Evolutionary conservation across 2,113 vertebrate genomes (phyloP).

Genomic region (Galeopterus variegatus): DNA sequence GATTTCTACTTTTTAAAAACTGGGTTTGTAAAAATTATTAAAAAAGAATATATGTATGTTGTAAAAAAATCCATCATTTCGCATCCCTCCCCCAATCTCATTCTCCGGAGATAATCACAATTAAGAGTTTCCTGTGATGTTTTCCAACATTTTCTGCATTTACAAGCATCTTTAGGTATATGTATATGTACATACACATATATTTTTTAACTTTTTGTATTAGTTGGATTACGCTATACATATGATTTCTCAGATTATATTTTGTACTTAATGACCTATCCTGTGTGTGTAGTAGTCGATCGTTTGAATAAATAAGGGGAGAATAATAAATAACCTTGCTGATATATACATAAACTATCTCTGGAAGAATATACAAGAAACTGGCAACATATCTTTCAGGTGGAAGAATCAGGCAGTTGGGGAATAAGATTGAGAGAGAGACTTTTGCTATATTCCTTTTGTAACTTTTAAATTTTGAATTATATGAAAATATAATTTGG

Average conservation of each 20-base stretch:
- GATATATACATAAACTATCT: no score
- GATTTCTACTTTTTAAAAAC: not conserved
- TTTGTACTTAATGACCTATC: not conserved
- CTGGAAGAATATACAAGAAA: no score
- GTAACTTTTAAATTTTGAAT: no score
- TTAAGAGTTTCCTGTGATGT: not conserved
- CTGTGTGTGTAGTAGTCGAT: no score
- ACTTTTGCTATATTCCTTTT: no score
- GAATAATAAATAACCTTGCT: no score
- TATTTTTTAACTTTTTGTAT: slow-evolving; percentile 29
- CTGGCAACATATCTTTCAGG: no score
- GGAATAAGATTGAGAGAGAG: no score
- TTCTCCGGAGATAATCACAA: not conserved
- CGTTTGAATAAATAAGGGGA: no score
- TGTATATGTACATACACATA: not conserved
- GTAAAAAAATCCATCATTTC: slow-evolving; percentile 5
- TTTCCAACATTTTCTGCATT: slow-evolving; percentile 18
- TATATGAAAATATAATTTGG: no score
- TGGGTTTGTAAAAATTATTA: not conserved
- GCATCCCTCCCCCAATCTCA: not conserved
- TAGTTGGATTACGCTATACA: not conserved
- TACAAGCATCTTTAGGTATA: not conserved
- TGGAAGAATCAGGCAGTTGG: no score
- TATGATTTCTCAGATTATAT: not conserved
- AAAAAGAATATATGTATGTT: not conserved